These are phyloP conservation scores for Sogatella furcifera DNA, from an alignment of 1,140 invertebrate species.

Conservation along the genomic window DNA sequence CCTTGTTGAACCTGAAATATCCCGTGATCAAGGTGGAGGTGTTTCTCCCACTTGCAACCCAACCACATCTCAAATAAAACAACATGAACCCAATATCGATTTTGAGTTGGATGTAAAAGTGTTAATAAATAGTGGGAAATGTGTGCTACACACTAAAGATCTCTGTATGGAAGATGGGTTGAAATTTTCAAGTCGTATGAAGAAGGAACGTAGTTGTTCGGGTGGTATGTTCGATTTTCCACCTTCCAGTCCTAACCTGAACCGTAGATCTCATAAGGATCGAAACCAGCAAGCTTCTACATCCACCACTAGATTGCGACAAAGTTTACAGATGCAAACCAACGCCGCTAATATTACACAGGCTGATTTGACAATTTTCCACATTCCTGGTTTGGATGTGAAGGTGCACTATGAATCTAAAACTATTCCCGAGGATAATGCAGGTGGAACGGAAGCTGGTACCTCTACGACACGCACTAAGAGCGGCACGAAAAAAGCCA, in stretches of 20 bases:
- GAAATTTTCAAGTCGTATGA: conserved; percentile 46
- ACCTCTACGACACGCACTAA: not conserved
- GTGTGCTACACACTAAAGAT: conserved; percentile 90
- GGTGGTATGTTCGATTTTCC: conserved; percentile 55
- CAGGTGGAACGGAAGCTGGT: not conserved
- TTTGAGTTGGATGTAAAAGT: conserved; percentile 95
- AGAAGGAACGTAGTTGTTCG: conserved; percentile 58
- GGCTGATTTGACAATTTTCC: conserved; percentile 81
- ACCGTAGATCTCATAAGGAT: conserved; percentile 34
- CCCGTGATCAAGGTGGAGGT: conserved; percentile 6
- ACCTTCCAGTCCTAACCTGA: conserved; percentile 39
- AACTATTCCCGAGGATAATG: conserved; percentile 52
- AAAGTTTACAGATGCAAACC: conserved; percentile 24
- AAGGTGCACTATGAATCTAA: conserved; percentile 86
- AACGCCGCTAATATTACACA: conserved; percentile 33
- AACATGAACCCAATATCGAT: conserved; percentile 87
- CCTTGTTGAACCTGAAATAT: conserved; percentile 10
- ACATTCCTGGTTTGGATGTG: conserved; percentile 88
- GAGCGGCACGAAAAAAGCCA: conserved; percentile 76
- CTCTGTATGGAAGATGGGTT: conserved; percentile 56
- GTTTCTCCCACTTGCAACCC: not conserved
- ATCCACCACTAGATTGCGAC: conserved; percentile 37
- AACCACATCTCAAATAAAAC: conserved; percentile 33
- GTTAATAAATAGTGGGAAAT: conserved; percentile 92
- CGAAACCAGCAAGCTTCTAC: conserved; percentile 36